Evolutionary conservation across 2,888 invertebrate species (phyloP).

Genomic region (Mimas tiliae): DNA sequence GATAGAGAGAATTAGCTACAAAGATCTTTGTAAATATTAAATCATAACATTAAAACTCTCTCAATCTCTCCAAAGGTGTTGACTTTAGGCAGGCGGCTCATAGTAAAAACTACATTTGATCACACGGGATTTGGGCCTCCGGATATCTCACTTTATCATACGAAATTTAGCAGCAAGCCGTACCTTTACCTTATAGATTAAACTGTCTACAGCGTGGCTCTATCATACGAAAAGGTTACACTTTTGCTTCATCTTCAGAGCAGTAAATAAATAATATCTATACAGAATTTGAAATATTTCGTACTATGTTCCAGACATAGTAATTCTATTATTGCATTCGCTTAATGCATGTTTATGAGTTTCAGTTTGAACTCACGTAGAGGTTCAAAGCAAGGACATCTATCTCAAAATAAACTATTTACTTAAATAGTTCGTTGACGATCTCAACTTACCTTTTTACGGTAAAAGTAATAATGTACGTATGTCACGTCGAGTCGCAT

Average conservation of each 20-base stretch:
- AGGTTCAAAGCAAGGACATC: conserved; percentile 3
- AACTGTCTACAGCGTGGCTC: too few relatives aligned
- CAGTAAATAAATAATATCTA: neutral
- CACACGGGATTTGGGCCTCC: too few relatives aligned
- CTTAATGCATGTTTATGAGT: conserved; percentile 16
- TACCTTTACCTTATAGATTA: too few relatives aligned
- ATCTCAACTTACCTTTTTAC: conserved; percentile 5
- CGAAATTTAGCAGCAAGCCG: too few relatives aligned
- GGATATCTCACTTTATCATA: too few relatives aligned
- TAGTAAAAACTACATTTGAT: too few relatives aligned
- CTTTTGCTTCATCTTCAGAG: neutral
- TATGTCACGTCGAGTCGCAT: neutral
- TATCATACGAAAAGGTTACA: too few relatives aligned
- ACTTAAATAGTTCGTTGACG: neutral
- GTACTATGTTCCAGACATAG: neutral
- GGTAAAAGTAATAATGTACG: neutral
- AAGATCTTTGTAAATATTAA: too few relatives aligned
- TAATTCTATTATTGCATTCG: conserved; percentile 14
- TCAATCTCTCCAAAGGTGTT: too few relatives aligned
- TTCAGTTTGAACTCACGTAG: conserved; percentile 9
- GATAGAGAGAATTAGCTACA: too few relatives aligned
- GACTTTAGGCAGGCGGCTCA: too few relatives aligned
- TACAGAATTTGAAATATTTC: neutral
- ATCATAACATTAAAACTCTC: too few relatives aligned
- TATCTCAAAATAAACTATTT: neutral